Evolutionary conservation across 2,888 invertebrate species (phyloP), one percentile per base, ranked within the genome.

Genomic region (Amblyteles armatorius): DNA sequence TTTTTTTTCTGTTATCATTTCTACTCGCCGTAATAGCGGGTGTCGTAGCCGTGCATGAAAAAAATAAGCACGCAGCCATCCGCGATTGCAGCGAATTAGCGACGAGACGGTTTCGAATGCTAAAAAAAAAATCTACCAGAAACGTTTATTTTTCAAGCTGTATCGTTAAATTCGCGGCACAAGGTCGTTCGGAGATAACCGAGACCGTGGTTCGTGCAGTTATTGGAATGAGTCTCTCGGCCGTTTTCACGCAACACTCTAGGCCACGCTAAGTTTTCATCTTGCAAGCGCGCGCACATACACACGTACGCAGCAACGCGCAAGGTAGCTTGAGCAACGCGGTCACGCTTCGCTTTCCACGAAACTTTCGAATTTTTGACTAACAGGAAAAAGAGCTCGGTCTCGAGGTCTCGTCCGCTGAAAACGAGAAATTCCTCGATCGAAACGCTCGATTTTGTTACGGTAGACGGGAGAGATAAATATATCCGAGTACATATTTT

Each of bases 361-460:
- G 78, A 82, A 79, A 82, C 84, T 82, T 84, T 84, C 82, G 68
- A 82, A 84, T 82, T 84, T 84, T 84, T 82, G 84, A 69, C 74
- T 57, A 84, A 76, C 78, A 63, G 78, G 73, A 84, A 84, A 68
- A 63, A 79, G 33, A 60, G 67, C 67, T n/a, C n/a, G n/a, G n/a
- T 63, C 26, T 3, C 13, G 60, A 22, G n/a, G 57, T 52, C 52
- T 19, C 5, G 22, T 72, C 16, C 48, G 52, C 68, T 55, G 13
- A 68, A 69, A 69, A 26, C 48, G 29, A 4, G 29, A 48, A 69
- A 69, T 50, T 69, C 26, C 48, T 69, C 50, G 1, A 69, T 60
- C 33, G 29, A 60, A 33, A 5, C 4, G 16, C 33, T 16, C 60
- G 60, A 60, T 60, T 29, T 60, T 11, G 22, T 19, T 22, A 22